Evolutionary conservation across 2,113 vertebrate genomes (phyloP).

Genomic region (Dipodomys stephensi): DNA sequence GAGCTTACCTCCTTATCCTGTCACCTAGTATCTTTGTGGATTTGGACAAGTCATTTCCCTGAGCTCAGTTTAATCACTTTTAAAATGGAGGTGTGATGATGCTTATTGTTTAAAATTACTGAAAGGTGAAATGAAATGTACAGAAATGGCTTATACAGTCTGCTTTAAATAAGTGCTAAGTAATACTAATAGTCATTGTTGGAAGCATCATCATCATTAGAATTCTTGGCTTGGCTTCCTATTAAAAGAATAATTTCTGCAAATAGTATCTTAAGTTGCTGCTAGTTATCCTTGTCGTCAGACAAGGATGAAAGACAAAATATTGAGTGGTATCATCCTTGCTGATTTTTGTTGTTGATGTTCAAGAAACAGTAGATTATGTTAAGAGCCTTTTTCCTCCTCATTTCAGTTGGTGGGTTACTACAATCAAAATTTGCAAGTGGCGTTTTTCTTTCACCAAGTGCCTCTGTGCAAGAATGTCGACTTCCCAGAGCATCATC

Average conservation of each 20-base stretch:
- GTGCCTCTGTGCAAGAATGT: conserved; percentile 76
- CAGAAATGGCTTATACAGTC: background rate
- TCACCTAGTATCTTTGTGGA: background rate
- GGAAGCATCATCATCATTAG: background rate
- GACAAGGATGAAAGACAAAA: conserved; percentile 11
- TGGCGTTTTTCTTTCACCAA: conserved; percentile 75
- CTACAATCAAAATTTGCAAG: conserved; percentile 90
- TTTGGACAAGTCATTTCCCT: conserved; percentile 4
- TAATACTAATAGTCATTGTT: background rate
- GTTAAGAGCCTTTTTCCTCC: conserved; percentile 11
- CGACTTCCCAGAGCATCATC: conserved; percentile 57
- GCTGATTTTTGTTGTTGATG: conserved; percentile 40
- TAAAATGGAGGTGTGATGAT: background rate
- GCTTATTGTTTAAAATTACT: conserved; percentile 35
- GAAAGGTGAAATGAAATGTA: conserved; percentile 9
- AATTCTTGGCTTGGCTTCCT: conserved; percentile 40
- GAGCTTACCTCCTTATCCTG: background rate
- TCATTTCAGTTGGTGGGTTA: conserved; percentile 88
- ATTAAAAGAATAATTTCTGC: conserved; percentile 8
- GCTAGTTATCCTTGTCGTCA: conserved; percentile 6
- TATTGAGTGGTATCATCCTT: background rate
- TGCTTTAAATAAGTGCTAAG: background rate
- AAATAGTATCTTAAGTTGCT: background rate
- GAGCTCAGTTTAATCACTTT: conserved; percentile 4
- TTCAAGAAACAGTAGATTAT: background rate